These are phyloP conservation scores for Watsonalla binaria DNA, from an alignment of 2,888 invertebrate species.

Conservation along the genomic window DNA sequence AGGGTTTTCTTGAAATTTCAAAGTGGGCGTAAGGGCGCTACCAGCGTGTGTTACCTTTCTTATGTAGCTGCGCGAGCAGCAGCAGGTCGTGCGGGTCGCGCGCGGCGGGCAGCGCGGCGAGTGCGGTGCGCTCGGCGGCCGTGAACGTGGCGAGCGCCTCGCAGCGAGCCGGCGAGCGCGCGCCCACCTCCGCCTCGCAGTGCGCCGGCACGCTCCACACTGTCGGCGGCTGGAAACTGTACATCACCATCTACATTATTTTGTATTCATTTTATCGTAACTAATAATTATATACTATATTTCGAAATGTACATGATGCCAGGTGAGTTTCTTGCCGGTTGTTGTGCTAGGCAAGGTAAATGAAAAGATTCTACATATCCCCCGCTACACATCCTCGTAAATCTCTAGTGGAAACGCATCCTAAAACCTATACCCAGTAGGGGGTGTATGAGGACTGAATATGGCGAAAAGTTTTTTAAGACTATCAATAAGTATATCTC, in stretches of 20 bases:
- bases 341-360: background rate
- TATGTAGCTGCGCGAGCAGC: conserved; percentile 81
- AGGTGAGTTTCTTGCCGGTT: too few species aligned
- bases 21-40: background rate
- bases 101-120: conserved; percentile 84
- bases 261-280: too few species aligned
- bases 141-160: conserved; percentile 80
- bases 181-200: conserved; percentile 52
- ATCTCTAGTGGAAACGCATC: too few species aligned
- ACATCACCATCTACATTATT: too few species aligned
- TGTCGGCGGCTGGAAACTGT: conserved; percentile 70
- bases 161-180: conserved; percentile 42
- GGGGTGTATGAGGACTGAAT: too few species aligned
- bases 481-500: too few species aligned
- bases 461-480: too few species aligned
- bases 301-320: too few species aligned
- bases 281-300: too few species aligned
- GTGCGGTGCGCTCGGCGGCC: conserved; percentile 81
- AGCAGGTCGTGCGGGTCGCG: conserved; percentile 85
- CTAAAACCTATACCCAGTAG: too few species aligned
- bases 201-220: conserved; percentile 58
- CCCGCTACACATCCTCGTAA: too few species aligned
- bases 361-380: too few species aligned
- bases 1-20: background rate
- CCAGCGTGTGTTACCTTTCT: conserved; percentile 57